Evolutionary conservation across 2,113 vertebrate genomes (phyloP), one percentile per base, ranked within the genome.

Genomic region (Gorilla gorilla): DNA sequence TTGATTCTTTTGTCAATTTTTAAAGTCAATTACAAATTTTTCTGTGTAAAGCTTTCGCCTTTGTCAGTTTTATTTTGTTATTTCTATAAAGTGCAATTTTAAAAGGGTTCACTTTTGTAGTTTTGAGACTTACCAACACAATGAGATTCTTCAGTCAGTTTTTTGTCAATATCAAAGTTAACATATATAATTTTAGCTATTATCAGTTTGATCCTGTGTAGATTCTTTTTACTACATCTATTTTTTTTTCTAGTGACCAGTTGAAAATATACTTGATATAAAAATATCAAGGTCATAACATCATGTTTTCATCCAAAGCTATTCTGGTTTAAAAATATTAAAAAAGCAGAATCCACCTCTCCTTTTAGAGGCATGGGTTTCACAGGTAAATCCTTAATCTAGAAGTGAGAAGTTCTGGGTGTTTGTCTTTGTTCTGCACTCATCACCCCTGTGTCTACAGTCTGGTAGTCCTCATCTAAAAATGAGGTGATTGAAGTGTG

Each of bases 61-160:
- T 79, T 90, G 45, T 95, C 23, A 68, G n/a, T 79, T 84, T 90
- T 93, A 86, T 87, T 94, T 89, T 89, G 22, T 88, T 81, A 97
- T 93, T 83, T 94, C 52, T 91, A 84, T 18, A 75, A 95, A 94
- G 43, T 55, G 3, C 4, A 32, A 64, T 85, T 89, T 93, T 64
- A 43, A 66, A 43, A 93, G 52, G 13, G 11, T 68, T 30, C 80
- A 23, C 30, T 80, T 45, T 92, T 85, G 5, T 97, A 27, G 83
- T 50, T 94, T 90, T 93, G 89, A 96, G 81, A 80, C 79, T 87
- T 70, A 93, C 4, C 11, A 35, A 25, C 17, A 85, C 57, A 89
- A n/a, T 80, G 78, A 76, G 73, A 79, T 50, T 94, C 75, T 94
- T 92, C 27, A 72, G 20, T 68, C 32, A 64, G 35, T 73, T 90